Conservation (phyloP, 2,888 invertebrate species). For the Microdon myrmicae region DNA sequence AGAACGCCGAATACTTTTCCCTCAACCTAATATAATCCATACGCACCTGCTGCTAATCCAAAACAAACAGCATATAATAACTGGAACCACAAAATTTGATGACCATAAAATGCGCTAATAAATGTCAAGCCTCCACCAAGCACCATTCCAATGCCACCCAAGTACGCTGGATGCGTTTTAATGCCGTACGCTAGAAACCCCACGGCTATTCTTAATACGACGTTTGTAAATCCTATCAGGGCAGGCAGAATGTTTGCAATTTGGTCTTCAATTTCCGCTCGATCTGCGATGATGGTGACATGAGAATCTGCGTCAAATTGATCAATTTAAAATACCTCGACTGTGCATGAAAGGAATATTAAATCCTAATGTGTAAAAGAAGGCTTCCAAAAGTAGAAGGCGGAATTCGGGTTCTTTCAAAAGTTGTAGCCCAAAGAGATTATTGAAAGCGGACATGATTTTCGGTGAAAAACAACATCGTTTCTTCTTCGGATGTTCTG, state of each 20-base stretch:
- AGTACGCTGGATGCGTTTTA: slow-evolving; percentile 53
- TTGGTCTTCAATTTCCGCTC: slow-evolving; percentile 66
- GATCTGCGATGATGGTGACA: slow-evolving; percentile 60
- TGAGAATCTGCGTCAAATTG: slow-evolving; percentile 19
- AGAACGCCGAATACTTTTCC: no score
- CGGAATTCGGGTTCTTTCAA: slow-evolving; percentile 60
- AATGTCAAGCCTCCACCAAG: slow-evolving; percentile 71
- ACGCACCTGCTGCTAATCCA: slow-evolving; percentile 59
- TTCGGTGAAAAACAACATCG: slow-evolving; percentile 51
- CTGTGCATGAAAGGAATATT: slow-evolving; percentile 83
- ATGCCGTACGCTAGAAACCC: slow-evolving; percentile 59
- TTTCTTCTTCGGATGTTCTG: background rate
- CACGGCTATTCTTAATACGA: slow-evolving; percentile 65
- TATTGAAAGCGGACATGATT: slow-evolving; percentile 49
- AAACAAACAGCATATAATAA: slow-evolving; percentile 57
- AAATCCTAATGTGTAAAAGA: slow-evolving; percentile 79
- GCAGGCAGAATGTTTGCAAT: slow-evolving; percentile 54
- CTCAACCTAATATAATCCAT: background rate
- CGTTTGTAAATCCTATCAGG: slow-evolving; percentile 79
- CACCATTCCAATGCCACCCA: slow-evolving; percentile 58
- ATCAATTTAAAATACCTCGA: slow-evolving; percentile 40
- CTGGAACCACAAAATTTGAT: slow-evolving; percentile 58
- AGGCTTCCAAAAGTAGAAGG: slow-evolving; percentile 68
- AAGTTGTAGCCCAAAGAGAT: slow-evolving; percentile 58
- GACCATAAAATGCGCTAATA: slow-evolving; percentile 72